Conservation (phyloP, 2,888 invertebrate genomes). For the Drosophila subsilvestris region DNA sequence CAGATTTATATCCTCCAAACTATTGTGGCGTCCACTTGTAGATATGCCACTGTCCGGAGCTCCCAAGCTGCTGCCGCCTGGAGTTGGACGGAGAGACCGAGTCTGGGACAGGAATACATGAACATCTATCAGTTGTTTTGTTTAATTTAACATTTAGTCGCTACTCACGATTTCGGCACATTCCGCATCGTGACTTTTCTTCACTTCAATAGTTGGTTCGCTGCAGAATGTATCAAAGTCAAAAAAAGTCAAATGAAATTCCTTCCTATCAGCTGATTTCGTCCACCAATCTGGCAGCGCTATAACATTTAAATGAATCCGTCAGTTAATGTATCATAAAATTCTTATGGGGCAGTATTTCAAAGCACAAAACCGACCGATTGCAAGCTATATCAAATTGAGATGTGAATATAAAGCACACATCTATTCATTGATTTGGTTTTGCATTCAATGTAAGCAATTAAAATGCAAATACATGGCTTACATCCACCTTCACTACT, state of each 20-base stretch:
- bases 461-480: too few species aligned
- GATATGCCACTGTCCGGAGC: slow-evolving; percentile 60
- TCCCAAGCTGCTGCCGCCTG: slow-evolving; percentile 63
- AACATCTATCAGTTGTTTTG: not conserved
- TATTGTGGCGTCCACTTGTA: slow-evolving; percentile 85
- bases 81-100: slow-evolving; percentile 72
- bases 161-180: slow-evolving; percentile 75
- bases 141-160: not conserved
- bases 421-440: too few species aligned
- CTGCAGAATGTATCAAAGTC: slow-evolving; percentile 55
- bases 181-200: slow-evolving; percentile 71
- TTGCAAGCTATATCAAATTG: too few species aligned
- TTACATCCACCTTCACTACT: too few species aligned
- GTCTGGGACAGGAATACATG: slow-evolving; percentile 45
- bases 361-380: too few species aligned
- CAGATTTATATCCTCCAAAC: slow-evolving; percentile 90
- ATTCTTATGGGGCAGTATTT: too few species aligned
- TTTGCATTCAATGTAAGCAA: too few species aligned
- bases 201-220: slow-evolving; percentile 46
- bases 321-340: too few species aligned
- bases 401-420: too few species aligned
- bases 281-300: not conserved
- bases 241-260: slow-evolving; percentile 44
- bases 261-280: slow-evolving; percentile 36
- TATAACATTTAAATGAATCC: too few species aligned